A percentile compares a stretch with the other conserved stretches of the same genome.
Conservation (phyloP, 1,140 invertebrate species). For the Polypedilum vanderplanki region DNA sequence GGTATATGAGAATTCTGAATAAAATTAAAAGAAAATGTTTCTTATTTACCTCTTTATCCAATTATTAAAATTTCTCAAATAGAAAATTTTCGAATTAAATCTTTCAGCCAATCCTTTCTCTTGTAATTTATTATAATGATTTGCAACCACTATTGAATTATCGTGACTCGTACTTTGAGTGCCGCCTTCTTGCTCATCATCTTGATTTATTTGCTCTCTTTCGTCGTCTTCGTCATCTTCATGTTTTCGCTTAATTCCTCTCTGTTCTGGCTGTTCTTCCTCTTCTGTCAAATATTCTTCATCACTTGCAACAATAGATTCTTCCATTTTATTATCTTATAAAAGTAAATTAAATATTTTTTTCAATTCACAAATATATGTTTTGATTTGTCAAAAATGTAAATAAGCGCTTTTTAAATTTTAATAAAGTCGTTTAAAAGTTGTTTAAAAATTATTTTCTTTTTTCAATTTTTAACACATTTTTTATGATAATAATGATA, state of each 20-base stretch:
- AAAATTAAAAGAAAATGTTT: neutral
- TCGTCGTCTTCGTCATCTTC: neutral
- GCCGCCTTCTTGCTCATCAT: slow-evolving; percentile 35
- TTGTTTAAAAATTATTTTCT: too few species aligned
- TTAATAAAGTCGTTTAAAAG: too few species aligned
- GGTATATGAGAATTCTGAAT: slow-evolving; percentile 36
- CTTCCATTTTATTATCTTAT: neutral
- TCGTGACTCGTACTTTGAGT: slow-evolving; percentile 32
- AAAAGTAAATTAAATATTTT: too few species aligned
- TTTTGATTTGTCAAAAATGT: too few species aligned
- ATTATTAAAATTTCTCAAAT: slow-evolving; percentile 96
- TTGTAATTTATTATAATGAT: slow-evolving; percentile 77
- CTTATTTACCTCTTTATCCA: slow-evolving; percentile 72
- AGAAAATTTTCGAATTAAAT: slow-evolving; percentile 81
- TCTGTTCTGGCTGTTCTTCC: neutral
- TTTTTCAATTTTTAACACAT: too few species aligned
- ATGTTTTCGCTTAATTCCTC: neutral
- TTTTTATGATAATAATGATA: too few species aligned
- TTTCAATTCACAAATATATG: too few species aligned
- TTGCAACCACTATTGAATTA: slow-evolving; percentile 61
- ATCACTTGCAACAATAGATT: neutral
- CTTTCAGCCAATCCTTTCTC: slow-evolving; percentile 73
- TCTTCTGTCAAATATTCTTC: neutral
- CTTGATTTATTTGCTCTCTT: neutral
- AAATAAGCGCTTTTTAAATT: too few species aligned